A percentile compares a stretch with the other conserved stretches of the same genome.
Conservation (phyloP, 92 coral and sea anemone genomes). For the Zoanthus sociatus region DNA sequence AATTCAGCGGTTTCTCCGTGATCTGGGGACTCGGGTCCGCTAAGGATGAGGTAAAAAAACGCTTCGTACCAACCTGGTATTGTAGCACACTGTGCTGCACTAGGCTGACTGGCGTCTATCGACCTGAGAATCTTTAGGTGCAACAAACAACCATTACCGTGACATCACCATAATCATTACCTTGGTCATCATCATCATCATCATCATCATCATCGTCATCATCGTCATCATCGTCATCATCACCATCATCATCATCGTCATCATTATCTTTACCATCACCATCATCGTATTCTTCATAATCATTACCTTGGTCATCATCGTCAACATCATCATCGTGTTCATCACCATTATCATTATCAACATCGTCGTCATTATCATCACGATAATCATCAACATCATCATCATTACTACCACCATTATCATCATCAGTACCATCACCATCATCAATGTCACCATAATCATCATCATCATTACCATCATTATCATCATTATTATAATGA, state of each 20-base stretch:
- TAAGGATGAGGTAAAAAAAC: slow-evolving; percentile 70
- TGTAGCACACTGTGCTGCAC: slow-evolving; percentile 65
- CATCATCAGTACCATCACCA: too few relatives aligned
- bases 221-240: not conserved
- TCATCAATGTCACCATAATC: too few relatives aligned
- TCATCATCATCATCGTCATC: not conserved
- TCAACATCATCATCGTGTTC: too few relatives aligned
- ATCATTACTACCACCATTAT: too few relatives aligned
- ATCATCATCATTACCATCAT: not conserved
- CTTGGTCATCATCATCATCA: not conserved
- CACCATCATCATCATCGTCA: too few relatives aligned
- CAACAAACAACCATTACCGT: not conserved
- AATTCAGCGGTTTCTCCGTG: not conserved
- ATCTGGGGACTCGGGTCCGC: not conserved
- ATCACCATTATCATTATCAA: too few relatives aligned
- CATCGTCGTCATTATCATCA: too few relatives aligned
- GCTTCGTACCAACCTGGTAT: slow-evolving; percentile 82
- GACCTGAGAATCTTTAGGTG: slow-evolving; percentile 74
- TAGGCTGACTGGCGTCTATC: slow-evolving; percentile 71
- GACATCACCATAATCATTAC: not conserved
- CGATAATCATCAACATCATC: too few relatives aligned
- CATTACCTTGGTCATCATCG: too few relatives aligned
- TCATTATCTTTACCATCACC: too few relatives aligned
- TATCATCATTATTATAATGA: not conserved
- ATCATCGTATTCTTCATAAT: too few relatives aligned